These are phyloP conservation scores for Triplophysa bombifrons DNA, from an alignment of 2,797 vertebrate genomes.

Conservation along the genomic window DNA sequence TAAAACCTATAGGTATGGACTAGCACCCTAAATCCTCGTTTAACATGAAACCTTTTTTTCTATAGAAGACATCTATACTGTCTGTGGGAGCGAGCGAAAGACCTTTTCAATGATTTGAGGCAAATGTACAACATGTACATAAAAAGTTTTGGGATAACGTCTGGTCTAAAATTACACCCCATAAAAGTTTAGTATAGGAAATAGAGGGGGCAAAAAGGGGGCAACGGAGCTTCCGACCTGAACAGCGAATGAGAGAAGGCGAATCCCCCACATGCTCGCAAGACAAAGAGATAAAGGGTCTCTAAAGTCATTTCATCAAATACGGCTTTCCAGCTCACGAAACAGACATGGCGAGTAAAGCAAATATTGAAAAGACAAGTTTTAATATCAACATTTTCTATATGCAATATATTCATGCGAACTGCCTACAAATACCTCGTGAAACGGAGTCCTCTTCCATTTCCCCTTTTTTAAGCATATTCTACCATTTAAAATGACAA, in stretches of 20 bases:
- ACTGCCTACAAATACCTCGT: slow-evolving; percentile 28
- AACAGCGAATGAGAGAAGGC: slow-evolving; percentile 22
- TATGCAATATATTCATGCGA: slow-evolving; percentile 14
- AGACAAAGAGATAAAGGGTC: slow-evolving; percentile 12
- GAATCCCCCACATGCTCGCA: slow-evolving; percentile 18
- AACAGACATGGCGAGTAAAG: background rate
- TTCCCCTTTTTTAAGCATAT: background rate
- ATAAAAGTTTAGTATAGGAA: slow-evolving; percentile 20
- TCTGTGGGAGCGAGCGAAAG: slow-evolving; percentile 35
- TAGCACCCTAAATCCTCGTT: background rate
- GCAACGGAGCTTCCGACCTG: slow-evolving; percentile 25
- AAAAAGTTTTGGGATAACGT: background rate
- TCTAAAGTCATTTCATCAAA: background rate
- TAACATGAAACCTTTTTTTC: slow-evolving; percentile 7
- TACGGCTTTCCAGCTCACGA: background rate
- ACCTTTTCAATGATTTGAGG: background rate
- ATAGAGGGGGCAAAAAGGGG: background rate
- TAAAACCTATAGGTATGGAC: background rate
- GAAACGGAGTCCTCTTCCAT: slow-evolving; percentile 24
- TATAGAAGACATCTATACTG: slow-evolving; percentile 45
- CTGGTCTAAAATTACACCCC: background rate
- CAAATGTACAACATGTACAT: too few species aligned
- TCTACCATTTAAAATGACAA: background rate
- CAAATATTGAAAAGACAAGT: background rate
- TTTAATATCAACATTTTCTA: background rate